Base-by-base conservation (phyloP, 1,140 invertebrate genomes). In the Drosophila mayri region DNA sequence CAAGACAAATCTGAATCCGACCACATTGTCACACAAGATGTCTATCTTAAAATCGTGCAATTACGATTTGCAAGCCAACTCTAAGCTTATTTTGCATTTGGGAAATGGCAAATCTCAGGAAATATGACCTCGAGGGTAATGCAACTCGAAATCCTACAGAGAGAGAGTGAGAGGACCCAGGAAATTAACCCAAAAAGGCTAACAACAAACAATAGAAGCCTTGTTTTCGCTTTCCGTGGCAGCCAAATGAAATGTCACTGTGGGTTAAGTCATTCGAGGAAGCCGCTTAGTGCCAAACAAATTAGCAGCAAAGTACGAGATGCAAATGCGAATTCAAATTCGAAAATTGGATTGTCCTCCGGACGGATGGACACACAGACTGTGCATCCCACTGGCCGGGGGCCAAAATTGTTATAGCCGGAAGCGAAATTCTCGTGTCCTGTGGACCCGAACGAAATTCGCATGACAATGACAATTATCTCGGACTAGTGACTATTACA, bases 381-480 rank as follows among this genome's bases (percentile, higher is more conserved):
- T 20, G 9, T 5, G 10, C 12, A 4, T 52, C 28, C 18, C 65
- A 30, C 43, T 52, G 35, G n/a, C 54, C 71, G 59, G 52, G 32
- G 55, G 62, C 62, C 35, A 40, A 44, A 30, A 60, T 46, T 59
- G 52, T 41, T 76, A 44, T 47, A 32, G 43, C 52, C 57, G 40
- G 65, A 75, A 61, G 71, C 67, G 37, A 49, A 35, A 41, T 37
- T 9, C 68, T 60, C 52, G 46, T 62, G 57, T 44, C 59, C 58
- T 43, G 50, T 18, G 55, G 35, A 40, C 50, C 47, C 63, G 25
- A 81, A 76, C 50, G 32, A 54, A 37, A 77, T 68, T 60, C 58
- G 50, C 49, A 79, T 87, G 80, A 77, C 80, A 88, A 88, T 79
- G 83, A 87, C 83, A 87, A 83, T 87, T 87, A 87, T 88, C 81